Evolutionary conservation across 1,140 invertebrate genomes (phyloP), one percentile per base, ranked within the genome.

Genomic region (Dreissena polymorpha): DNA sequence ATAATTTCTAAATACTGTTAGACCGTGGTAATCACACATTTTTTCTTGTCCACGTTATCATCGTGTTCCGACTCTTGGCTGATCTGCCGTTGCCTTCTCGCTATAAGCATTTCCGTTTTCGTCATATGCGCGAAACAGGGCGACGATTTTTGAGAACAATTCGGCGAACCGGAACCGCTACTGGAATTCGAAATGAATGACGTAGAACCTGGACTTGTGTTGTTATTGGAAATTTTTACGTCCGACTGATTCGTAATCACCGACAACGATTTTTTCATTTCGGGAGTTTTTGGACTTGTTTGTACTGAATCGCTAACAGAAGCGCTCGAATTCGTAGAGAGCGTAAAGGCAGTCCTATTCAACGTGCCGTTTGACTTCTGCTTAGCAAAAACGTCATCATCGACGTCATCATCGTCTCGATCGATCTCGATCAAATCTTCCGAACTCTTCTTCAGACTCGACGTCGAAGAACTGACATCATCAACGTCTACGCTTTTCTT

Each of bases 51-150:
- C 8, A 53, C 72, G 29, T 55, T 85, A 16, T 51, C 55, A 14
- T 84, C 84, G n/a, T 86, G 76, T 10, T 86, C 85, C 12, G 63
- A 64, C 16, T 67, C 64, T 55, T 29, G 29, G 6, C 74, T 81
- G 13, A 88, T n/a, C 63, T 88, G 85, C 25, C 88, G 86, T 27
- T 88, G 81, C 27, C 92, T 71, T n/a, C 92, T 80, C 27, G 92
- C 92, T n/a, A 92, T 65, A 69, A 93, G 79, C 91, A 93, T 92
- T 76, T 93, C 92, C 5, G 92, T 93, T 81, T 93, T 93, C 13
- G 92, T 93, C 68, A 89, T 68, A 65, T 88, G 90, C 65, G 83
- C 79, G 0, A 69, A 64, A 39, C 39, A 2, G 8, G 85, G 82
- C 10, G 86, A 83, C 13, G 83, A 60, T 25, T 76, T 75, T 5